Evolutionary conservation across 64 coral and sea anemone genomes (phyloP), one percentile per base, ranked within the genome.

Genomic region (Hydrozoanthus tunicans): DNA sequence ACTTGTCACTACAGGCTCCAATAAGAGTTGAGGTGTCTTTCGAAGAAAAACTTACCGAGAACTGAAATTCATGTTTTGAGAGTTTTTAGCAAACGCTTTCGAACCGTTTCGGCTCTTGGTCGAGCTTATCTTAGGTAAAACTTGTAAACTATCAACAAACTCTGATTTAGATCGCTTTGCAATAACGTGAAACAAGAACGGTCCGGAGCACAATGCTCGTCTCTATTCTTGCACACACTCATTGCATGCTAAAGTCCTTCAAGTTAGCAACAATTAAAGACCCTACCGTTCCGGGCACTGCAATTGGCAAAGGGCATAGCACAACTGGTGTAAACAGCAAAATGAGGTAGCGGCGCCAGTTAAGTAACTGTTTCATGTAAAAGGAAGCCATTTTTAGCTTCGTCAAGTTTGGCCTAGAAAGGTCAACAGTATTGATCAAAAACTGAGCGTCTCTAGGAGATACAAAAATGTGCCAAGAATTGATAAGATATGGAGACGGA

Each of bases 341-440:
- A 60, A 95, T 95, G 8, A 95, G 5, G 23, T 95, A 95, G 6
- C 70, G 91, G 52, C 94, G 83, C 94, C 94, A 95, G 80, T 83
- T 92, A 17, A 90, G 76, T 14, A 93, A 56, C 66, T 93, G 71
- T 86, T 90, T 73, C 25, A 90, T n/a, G 20, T 51, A 74, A 7
- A 5, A 15, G 23, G 84, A 88, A 75, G 84, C 84, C 84, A 88
- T 88, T 24, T 6, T 70, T 7, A 23, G 17, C 17, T 9, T 43
- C 32, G 32, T 1, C 32, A 43, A 43, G 32, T 0, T 43, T 11
- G 17, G 64, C 9, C 10, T 9, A 14, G 8, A 75, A 75, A 75
- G 11, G 72, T 53, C 43, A 52, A 4, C 10, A 43, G 27, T 52
- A 6, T 12, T 5, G 4, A 51, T 51, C 27, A 51, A 11, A 12